A percentile compares a stretch with the other conserved stretches of the same genome.
Evolutionary conservation across 2,888 invertebrate genomes (phyloP).

Genomic region (Alviniconcha strummeri): DNA sequence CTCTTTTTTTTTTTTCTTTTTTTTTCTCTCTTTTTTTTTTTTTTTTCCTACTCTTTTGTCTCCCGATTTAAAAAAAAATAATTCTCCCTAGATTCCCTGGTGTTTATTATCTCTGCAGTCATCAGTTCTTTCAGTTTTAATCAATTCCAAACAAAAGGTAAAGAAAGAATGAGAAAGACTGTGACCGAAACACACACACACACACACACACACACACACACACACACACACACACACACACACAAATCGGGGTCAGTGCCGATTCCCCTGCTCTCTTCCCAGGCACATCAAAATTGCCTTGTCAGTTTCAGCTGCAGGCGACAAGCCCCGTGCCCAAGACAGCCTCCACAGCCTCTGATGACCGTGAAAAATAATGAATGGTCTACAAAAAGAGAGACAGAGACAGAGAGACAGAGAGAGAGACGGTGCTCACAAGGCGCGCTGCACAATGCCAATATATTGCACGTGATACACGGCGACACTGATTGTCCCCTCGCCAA

Average conservation of each 20-base stretch:
- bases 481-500: too few species aligned
- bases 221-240: background rate
- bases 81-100: too few species aligned
- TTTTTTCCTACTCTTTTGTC: too few species aligned
- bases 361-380: conserved; percentile 30
- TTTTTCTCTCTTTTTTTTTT: too few species aligned
- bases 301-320: conserved; percentile 28
- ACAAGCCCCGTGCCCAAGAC: conserved; percentile 9
- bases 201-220: background rate
- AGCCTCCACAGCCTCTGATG: background rate
- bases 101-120: too few species aligned
- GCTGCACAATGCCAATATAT: too few species aligned
- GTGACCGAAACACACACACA: background rate
- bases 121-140: too few species aligned
- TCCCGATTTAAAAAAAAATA: too few species aligned
- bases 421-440: background rate
- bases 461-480: too few species aligned
- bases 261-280: background rate
- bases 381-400: conserved; percentile 14
- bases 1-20: too few species aligned
- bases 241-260: conserved; percentile 8
- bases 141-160: too few species aligned
- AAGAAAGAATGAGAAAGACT: background rate
- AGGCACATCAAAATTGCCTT: conserved; percentile 8
- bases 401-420: conserved; percentile 1